Conservation (phyloP, 2,797 vertebrate species). For the Cuculus canorus region DNA sequence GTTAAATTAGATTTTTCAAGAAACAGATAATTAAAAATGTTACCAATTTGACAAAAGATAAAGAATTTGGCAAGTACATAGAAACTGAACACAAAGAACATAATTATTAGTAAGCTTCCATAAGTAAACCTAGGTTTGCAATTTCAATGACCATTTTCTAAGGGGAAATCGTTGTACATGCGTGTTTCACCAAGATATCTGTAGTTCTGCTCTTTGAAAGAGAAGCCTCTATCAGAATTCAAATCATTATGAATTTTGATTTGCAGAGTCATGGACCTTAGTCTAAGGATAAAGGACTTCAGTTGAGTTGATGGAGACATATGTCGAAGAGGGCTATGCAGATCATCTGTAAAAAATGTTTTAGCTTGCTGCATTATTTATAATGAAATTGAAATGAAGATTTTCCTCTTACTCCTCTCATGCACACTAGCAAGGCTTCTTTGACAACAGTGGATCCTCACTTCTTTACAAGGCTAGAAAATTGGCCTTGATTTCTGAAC, state of each 20-base stretch:
- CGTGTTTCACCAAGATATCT: not conserved
- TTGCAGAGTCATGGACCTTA: not conserved
- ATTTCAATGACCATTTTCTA: not conserved
- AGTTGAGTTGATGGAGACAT: not conserved
- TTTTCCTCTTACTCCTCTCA: not conserved
- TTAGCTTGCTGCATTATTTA: not conserved
- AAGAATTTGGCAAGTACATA: not conserved
- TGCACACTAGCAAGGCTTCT: not conserved
- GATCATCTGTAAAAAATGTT: not conserved
- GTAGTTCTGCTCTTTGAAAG: not conserved
- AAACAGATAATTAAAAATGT: not conserved
- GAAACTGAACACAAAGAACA: not conserved
- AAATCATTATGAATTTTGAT: not conserved
- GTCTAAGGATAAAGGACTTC: not conserved
- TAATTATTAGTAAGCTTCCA: not conserved
- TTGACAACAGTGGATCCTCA: not conserved
- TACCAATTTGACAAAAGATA: conserved; percentile 2
- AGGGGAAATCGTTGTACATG: not conserved
- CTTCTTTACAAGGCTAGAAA: not conserved
- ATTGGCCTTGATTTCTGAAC: not conserved
- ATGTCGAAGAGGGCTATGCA: not conserved
- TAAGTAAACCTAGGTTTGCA: not conserved
- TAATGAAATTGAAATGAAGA: not conserved
- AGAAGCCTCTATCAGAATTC: not conserved
- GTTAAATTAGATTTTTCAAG: conserved; percentile 17